phyloP scores from a whole-genome alignment of 1,140 invertebrate species.

The Calliopsis andreniformis region DNA sequence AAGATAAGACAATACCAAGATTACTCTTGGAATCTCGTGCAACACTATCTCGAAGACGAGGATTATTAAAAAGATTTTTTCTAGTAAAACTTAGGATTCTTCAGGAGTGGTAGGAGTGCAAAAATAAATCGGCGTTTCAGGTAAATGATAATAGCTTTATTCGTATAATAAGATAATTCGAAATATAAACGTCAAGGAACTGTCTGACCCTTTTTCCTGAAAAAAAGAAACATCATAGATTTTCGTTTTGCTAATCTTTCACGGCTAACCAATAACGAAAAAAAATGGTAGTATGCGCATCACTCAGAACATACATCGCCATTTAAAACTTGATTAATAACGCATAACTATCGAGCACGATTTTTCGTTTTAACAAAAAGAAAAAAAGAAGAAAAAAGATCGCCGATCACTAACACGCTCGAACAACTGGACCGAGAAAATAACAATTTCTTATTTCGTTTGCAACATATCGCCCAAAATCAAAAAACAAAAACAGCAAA shows the following conservation, averaged over 20 bases:
- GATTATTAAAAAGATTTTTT: no score
- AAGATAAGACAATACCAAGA: no score
- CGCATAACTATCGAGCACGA: conserved; percentile 20
- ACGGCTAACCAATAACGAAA: conserved; percentile 21
- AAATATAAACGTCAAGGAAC: conserved; percentile 79
- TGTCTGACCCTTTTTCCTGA: conserved; percentile 72
- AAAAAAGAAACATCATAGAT: conserved; percentile 68
- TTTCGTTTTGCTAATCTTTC: conserved; percentile 46
- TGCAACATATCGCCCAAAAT: background rate
- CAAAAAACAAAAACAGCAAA: background rate
- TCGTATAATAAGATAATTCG: conserved; percentile 76
- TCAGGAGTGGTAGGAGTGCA: no score
- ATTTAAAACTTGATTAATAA: conserved; percentile 27
- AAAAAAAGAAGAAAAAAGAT: no score
- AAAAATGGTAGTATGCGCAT: conserved; percentile 22
- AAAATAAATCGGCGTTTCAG: background rate
- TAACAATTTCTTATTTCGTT: background rate
- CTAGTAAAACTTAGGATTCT: no score
- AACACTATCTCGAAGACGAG: no score
- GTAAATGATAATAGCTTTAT: conserved; percentile 78
- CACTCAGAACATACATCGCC: conserved; percentile 25
- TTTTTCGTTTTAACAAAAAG: background rate
- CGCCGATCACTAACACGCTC: conserved; percentile 6
- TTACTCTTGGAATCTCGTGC: no score
- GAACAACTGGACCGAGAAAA: background rate